Conservation (phyloP, 2,113 vertebrate genomes). For the Dromaius novaehollandiae region DNA sequence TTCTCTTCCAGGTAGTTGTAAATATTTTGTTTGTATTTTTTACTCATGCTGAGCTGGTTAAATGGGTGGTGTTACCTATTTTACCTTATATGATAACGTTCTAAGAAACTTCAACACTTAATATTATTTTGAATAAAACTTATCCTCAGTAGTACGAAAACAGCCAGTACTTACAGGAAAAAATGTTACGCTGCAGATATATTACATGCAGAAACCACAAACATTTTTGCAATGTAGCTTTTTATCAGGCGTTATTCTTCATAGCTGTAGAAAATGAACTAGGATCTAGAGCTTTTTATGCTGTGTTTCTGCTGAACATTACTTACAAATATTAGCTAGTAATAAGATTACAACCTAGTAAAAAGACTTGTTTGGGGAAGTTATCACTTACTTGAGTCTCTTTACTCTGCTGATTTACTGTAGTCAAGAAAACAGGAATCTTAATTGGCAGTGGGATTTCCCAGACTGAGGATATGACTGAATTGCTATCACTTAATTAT, state of each 20-base stretch:
- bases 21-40: background rate
- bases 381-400: background rate
- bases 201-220: background rate
- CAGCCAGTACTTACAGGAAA: background rate
- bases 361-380: background rate
- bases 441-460: conserved; percentile 34
- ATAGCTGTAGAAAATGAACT: background rate
- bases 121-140: background rate
- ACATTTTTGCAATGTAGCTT: conserved; percentile 10
- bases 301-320: background rate
- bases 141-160: background rate
- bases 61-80: background rate
- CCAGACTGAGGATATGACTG: background rate
- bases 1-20: background rate
- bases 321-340: conserved; percentile 28
- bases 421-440: conserved; percentile 22
- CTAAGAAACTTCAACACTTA: background rate
- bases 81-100: background rate
- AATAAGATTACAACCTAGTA: conserved; percentile 13
- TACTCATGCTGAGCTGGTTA: background rate
- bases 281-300: background rate
- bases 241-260: background rate
- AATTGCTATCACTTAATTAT: conserved; percentile 18
- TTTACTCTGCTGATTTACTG: conserved; percentile 18
- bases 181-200: background rate